Evolutionary conservation across 2,797 vertebrate species (phyloP).

Genomic region (Anguilla anguilla): DNA sequence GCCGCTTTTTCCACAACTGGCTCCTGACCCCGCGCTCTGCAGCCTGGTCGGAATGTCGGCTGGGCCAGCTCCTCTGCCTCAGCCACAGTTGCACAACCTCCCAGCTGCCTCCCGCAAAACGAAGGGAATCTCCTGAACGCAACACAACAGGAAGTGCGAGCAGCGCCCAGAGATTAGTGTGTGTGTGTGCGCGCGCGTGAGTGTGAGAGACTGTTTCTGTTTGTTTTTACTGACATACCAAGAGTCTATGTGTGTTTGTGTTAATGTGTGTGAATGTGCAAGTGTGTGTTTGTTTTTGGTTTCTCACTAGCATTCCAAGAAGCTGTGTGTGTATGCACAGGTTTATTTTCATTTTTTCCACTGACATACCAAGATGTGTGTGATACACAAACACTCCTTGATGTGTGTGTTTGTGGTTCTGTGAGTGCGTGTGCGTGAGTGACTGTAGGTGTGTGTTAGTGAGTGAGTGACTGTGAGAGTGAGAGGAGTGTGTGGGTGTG

Average conservation of each 20-base stretch:
- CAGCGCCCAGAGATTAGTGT: slow-evolving; percentile 4
- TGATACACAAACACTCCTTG: too few relatives aligned
- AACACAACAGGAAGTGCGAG: slow-evolving; percentile 34
- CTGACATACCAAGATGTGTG: too few relatives aligned
- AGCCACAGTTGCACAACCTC: slow-evolving; percentile 27
- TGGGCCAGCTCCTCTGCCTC: slow-evolving; percentile 1
- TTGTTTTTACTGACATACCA: not conserved
- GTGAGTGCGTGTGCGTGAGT: too few relatives aligned
- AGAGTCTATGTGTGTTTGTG: not conserved
- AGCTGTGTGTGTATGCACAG: not conserved
- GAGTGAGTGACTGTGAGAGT: too few relatives aligned
- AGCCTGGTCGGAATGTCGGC: slow-evolving; percentile 18
- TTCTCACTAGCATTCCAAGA: not conserved
- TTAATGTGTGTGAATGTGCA: not conserved
- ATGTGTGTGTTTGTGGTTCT: too few relatives aligned
- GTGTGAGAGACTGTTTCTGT: not conserved
- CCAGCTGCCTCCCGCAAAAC: slow-evolving; percentile 26
- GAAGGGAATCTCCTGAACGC: slow-evolving; percentile 27
- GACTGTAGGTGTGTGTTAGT: not conserved
- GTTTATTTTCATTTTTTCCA: not conserved
- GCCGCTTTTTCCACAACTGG: slow-evolving; percentile 4
- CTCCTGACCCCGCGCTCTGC: not conserved
- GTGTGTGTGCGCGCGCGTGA: not conserved
- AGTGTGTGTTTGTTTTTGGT: not conserved
- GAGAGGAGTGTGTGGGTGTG: too few relatives aligned